Evolutionary conservation across 2,113 vertebrate genomes (phyloP), one percentile per base, ranked within the genome.

Genomic region (Lepidiolamprologus cunningtoni): DNA sequence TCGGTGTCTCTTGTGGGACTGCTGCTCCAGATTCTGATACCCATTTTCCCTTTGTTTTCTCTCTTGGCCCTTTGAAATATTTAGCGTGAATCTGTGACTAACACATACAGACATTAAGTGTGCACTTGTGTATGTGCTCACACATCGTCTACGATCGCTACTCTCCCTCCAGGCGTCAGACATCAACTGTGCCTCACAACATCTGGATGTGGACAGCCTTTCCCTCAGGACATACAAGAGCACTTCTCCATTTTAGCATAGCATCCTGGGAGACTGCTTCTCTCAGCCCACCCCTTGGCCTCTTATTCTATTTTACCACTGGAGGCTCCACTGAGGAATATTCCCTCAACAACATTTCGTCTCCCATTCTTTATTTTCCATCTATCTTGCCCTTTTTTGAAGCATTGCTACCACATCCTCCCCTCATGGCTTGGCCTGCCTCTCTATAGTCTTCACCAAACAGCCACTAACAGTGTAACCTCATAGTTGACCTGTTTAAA

Each of bases 21-120:
- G 9, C 90, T 95, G 95, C 92, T 95, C 94, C 89, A 95, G 89
- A 95, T 96, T 95, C 92, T 84, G 90, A 94, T 95, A 94, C 94
- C 93, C 90, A 92, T 90, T 93, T 93, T 94, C 82, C 89, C 90
- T 94, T 95, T 94, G 92, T 94, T 94, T 90, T 90, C 93, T 92
- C 89, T 92, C 90, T 83, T 89, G 92, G 91, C 93, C 89, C 94
- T 94, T 95, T 95, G 94, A 95, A 96, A 95, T 92, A 95, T 95
- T 94, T 94, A 95, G 90, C 6, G 81, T 82, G 71, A 86, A 94
- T 89, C 91, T 92, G 85, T 54, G 89, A 92, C 81, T 82, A 94
- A 90, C 90, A 83, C 58, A 40, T 78, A 81, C 66, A 86, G 85
- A 89, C 80, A 84, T 86, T 78, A 81, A 80, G 58, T 26, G 63